Percentiles rank a stretch among this genome's conserved stretches.
Evolutionary conservation across 2,113 vertebrate genomes (phyloP).

Genomic region (Lepus americanus): DNA sequence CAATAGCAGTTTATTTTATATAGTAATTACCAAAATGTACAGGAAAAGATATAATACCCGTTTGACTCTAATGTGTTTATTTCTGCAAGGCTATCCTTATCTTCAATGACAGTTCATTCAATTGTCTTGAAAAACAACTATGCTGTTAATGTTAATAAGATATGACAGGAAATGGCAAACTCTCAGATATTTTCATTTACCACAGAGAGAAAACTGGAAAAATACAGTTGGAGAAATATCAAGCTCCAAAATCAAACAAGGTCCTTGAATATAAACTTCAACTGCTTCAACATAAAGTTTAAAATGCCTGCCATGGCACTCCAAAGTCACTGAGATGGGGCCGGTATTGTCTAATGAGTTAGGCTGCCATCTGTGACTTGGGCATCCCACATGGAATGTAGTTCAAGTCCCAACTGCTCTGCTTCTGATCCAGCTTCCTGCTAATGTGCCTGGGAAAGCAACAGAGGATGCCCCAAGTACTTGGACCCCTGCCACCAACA

Average conservation of each 20-base stretch:
- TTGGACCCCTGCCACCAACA: no score
- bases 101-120: slow-evolving; percentile 70
- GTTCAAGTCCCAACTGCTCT: no score
- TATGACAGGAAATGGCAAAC: slow-evolving; percentile 64
- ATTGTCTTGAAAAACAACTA: slow-evolving; percentile 72
- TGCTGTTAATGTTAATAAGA: slow-evolving; percentile 72
- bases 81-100: slow-evolving; percentile 65
- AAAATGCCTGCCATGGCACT: slow-evolving; percentile 67
- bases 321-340: not conserved
- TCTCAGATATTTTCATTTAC: slow-evolving; percentile 52
- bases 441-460: no score
- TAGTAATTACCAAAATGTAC: slow-evolving; percentile 63
- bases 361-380: no score
- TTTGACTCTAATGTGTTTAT: slow-evolving; percentile 81
- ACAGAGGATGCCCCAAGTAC: no score
- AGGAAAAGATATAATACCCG: slow-evolving; percentile 27
- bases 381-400: no score
- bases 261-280: slow-evolving; percentile 75
- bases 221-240: slow-evolving; percentile 63
- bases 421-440: no score
- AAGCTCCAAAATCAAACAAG: slow-evolving; percentile 47
- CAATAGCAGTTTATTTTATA: not conserved
- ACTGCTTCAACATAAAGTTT: slow-evolving; percentile 74
- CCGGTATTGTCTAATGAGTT: no score
- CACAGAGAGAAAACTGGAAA: slow-evolving; percentile 70